Evolutionary conservation across 2,797 vertebrate genomes (phyloP).

Genomic region (Australoheros facetus): DNA sequence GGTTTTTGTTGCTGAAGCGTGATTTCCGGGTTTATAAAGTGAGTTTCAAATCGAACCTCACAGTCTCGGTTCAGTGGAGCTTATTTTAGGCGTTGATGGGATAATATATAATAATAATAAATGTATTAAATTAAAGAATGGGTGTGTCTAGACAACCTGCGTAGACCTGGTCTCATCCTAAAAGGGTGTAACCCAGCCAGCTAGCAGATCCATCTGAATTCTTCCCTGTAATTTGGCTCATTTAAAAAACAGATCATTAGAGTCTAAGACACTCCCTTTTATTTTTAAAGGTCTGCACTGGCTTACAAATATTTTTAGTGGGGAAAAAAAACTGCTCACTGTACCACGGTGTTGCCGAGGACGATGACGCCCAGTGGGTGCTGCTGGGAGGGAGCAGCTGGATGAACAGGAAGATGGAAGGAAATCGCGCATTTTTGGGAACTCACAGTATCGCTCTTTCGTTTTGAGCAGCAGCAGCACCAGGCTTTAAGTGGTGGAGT

Average conservation of each 20-base stretch:
- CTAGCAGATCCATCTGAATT: slow-evolving; percentile 16
- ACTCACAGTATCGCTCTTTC: background rate
- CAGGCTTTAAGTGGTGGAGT: background rate
- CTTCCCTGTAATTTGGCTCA: background rate
- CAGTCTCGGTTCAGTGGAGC: background rate
- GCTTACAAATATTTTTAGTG: background rate
- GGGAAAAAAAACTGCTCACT: background rate
- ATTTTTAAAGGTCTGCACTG: background rate
- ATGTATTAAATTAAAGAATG: too few species aligned
- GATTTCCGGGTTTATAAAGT: background rate
- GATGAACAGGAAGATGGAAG: background rate
- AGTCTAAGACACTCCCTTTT: background rate
- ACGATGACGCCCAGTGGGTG: slow-evolving; percentile 28
- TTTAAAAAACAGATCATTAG: background rate
- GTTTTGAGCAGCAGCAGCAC: background rate
- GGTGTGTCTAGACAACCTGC: background rate
- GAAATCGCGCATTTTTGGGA: background rate
- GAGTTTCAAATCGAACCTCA: background rate
- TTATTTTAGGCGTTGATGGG: background rate
- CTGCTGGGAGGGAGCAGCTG: slow-evolving; percentile 23
- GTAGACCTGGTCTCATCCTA: slow-evolving; percentile 2
- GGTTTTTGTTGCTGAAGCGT: background rate
- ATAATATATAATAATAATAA: background rate
- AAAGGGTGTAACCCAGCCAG: slow-evolving; percentile 58
- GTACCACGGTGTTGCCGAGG: slow-evolving; percentile 22